phyloP scores from a whole-genome alignment of 2,113 vertebrate species.

The Peucedramus taeniatus region DNA sequence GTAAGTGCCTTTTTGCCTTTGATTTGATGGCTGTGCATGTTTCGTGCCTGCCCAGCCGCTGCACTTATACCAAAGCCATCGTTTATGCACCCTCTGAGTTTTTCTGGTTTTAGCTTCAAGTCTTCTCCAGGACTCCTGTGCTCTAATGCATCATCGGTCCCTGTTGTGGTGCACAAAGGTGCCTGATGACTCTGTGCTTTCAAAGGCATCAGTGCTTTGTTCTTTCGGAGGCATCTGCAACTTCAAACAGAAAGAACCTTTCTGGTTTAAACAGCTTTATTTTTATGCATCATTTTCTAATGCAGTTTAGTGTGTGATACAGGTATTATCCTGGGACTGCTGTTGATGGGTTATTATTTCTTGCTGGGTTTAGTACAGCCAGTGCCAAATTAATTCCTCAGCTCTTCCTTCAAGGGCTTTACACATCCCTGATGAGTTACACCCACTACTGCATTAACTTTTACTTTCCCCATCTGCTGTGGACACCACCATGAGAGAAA shows the following conservation, averaged over 20 bases:
- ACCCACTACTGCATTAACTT: not conserved
- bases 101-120: not conserved
- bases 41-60: not conserved
- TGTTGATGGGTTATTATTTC: not conserved
- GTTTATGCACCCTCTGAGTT: not conserved
- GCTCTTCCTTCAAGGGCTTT: not conserved
- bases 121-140: not conserved
- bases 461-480: not conserved
- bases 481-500: not conserved
- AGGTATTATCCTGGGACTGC: not conserved
- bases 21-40: accelerated
- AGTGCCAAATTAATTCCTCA: not conserved
- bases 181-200: not conserved
- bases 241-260: not conserved
- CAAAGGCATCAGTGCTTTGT: accelerated
- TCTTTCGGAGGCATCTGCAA: not conserved
- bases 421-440: not conserved
- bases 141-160: accelerated
- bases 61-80: not conserved
- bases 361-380: not conserved
- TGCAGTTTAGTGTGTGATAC: not conserved
- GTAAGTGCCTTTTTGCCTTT: slow-evolving; percentile 73
- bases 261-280: not conserved
- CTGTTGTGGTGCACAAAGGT: not conserved
- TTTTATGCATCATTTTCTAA: not conserved